These are phyloP conservation scores for Dendrolimus kikuchii DNA, from an alignment of 1,140 invertebrate species.

Conservation along the genomic window DNA sequence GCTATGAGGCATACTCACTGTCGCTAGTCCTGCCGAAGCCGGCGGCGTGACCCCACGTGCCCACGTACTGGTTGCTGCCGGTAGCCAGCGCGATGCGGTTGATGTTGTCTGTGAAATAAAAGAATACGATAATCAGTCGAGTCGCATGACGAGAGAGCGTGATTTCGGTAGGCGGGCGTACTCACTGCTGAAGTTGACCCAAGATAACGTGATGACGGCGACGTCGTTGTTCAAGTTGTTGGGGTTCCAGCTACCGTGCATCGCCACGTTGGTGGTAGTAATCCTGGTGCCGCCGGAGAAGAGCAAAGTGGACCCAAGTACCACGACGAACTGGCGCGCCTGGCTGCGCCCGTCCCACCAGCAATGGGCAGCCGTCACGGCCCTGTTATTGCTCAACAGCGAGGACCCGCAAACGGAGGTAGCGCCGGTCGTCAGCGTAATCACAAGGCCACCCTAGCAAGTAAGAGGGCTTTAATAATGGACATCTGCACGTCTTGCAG, in stretches of 20 bases:
- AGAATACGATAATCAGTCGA: not conserved
- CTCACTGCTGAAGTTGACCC: constrained; percentile 6
- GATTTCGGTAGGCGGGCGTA: not conserved
- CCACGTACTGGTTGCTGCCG: constrained; percentile 7
- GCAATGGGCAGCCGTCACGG: constrained; percentile 21
- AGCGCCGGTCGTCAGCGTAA: not conserved
- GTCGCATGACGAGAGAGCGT: too few relatives aligned
- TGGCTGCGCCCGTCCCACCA: constrained; percentile 16
- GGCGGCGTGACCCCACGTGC: constrained; percentile 10
- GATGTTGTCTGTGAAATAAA: constrained; percentile 5
- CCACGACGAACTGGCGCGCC: constrained; percentile 7
- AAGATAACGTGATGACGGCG: constrained; percentile 10
- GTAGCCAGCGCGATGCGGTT: constrained; percentile 2
- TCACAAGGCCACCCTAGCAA: constrained; percentile 1
- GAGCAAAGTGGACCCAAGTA: constrained; percentile 10
- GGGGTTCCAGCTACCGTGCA: constrained; percentile 15
- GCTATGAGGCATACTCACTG: constrained; percentile 3
- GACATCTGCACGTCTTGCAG: too few relatives aligned
- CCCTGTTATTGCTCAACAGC: constrained; percentile 5
- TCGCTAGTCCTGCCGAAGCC: constrained; percentile 13
- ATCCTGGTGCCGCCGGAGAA: constrained; percentile 16
- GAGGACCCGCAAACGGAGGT: constrained; percentile 13
- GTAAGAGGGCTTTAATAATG: not conserved
- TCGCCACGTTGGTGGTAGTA: constrained; percentile 6
- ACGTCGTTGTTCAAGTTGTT: constrained; percentile 19